These are phyloP conservation scores for Phoxinus dragarum DNA, from an alignment of 2,797 vertebrate species.

Conservation along the genomic window DNA sequence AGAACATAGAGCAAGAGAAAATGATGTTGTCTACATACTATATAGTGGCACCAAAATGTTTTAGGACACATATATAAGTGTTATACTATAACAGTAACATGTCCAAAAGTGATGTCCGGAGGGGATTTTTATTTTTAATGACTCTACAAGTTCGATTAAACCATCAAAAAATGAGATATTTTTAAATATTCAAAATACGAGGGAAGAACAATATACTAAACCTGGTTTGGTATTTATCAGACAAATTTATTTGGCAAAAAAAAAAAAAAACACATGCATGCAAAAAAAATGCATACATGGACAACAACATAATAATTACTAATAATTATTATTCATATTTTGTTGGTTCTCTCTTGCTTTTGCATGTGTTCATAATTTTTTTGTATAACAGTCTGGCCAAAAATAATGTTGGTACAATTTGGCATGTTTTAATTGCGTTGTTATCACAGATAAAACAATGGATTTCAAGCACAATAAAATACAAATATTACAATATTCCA, in stretches of 20 bases:
- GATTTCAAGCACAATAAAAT: too few species aligned
- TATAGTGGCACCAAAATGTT: neutral
- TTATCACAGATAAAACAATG: too few species aligned
- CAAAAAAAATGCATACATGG: too few species aligned
- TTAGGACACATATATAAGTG: too few species aligned
- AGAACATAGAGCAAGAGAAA: neutral
- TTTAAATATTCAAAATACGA: neutral
- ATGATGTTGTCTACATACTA: neutral
- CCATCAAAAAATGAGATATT: neutral
- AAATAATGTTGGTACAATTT: neutral
- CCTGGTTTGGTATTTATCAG: too few species aligned
- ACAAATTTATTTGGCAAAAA: too few species aligned
- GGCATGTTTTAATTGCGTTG: too few species aligned
- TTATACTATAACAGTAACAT: neutral
- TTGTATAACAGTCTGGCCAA: neutral
- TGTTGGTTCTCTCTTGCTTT: neutral
- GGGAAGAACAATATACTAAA: neutral
- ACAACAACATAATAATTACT: too few species aligned
- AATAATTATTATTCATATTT: too few species aligned
- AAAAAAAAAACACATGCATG: too few species aligned
- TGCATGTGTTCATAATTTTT: neutral
- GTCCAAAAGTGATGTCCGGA: neutral
- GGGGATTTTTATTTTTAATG: too few species aligned
- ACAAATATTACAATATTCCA: neutral
- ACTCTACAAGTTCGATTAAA: neutral